Percentiles rank a stretch among this genome's conserved stretches.
These are phyloP conservation scores for Hydrochoerus hydrochaeris DNA, from an alignment of 2,113 vertebrate genomes.

Conservation along the genomic window DNA sequence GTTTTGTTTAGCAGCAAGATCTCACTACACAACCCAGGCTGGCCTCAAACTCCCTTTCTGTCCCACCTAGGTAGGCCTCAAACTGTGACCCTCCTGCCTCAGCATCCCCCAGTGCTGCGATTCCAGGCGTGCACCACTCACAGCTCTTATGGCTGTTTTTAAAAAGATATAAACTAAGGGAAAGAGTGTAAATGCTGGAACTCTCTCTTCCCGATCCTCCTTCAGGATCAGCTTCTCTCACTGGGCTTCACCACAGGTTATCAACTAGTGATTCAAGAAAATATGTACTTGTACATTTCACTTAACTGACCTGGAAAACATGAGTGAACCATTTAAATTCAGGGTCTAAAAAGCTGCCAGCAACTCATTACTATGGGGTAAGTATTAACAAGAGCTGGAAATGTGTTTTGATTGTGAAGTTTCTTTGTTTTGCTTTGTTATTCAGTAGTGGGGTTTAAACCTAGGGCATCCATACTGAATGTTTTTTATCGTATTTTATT, in stretches of 20 bases:
- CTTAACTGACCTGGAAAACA: neutral
- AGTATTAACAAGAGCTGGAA: too few relatives aligned
- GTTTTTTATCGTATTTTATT: too few relatives aligned
- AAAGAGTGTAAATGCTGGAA: conserved; percentile 7
- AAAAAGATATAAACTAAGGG: neutral
- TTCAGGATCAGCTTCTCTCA: conserved; percentile 25
- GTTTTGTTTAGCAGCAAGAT: neutral
- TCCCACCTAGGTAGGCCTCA: neutral
- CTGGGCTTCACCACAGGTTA: neutral
- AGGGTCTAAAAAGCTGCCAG: neutral
- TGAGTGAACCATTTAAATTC: neutral
- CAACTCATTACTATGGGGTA: neutral
- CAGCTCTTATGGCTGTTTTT: neutral
- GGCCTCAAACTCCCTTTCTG: neutral
- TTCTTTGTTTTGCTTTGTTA: too few relatives aligned
- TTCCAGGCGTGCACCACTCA: neutral
- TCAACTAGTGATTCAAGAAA: neutral
- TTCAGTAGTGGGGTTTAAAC: too few relatives aligned
- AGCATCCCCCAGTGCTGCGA: neutral
- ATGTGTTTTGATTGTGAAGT: too few relatives aligned
- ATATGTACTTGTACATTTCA: neutral
- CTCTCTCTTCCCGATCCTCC: conserved; percentile 17
- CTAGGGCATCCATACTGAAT: too few relatives aligned
- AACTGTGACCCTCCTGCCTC: neutral
- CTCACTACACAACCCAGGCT: neutral